Base-by-base conservation (phyloP, 2,888 invertebrate species). In the Deilephila porcellus region DNA sequence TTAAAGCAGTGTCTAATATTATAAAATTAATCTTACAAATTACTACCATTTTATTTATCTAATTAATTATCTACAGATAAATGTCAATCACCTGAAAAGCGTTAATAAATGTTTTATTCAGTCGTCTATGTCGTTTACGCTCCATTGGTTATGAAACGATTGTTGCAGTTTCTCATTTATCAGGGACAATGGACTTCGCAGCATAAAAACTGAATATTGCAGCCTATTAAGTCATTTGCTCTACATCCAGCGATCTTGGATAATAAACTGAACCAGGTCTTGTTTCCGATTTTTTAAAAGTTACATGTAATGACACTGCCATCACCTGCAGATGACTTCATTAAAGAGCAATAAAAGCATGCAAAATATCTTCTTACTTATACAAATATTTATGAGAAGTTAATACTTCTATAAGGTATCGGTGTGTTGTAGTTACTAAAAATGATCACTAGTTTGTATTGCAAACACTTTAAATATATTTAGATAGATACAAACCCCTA, bases 151-250 rank as follows among this genome's bases (percentile, higher is more conserved):
- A 67, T 45, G 52, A 67, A 67, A 52, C 25, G 25, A 45, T 25
- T 67, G 67, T 17, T 45, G 52, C 67, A 52, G 67, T 67, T 67
- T 67, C 67, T 67, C 25, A 25, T 67, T 52, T 52, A 52, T 67
- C 67, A 45, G 67, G 52, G 67, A 67, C 67, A 67, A 67, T 52
- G 25, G 67, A 67, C 52, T 45, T 8, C 3, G 25, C 25, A 17
- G 52, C 25, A 25, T 25, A 67, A 67, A 67, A 67, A 52, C 25
- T 45, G 17, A 11, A 67, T 45, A 52, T 45, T 34, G 45, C 45
- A 52, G 14, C 32, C 3, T 63, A 34, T 34, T 63, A 45, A 37
- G 4, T 64, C 25, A 67, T 25, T 45, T 67, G 67, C 67, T 67
- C 67, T 25, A 67, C 14, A 67, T 67, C 14, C 25, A 45, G 4